Conservation (phyloP, 2,797 vertebrate genomes). For the Erethizon dorsatum region DNA sequence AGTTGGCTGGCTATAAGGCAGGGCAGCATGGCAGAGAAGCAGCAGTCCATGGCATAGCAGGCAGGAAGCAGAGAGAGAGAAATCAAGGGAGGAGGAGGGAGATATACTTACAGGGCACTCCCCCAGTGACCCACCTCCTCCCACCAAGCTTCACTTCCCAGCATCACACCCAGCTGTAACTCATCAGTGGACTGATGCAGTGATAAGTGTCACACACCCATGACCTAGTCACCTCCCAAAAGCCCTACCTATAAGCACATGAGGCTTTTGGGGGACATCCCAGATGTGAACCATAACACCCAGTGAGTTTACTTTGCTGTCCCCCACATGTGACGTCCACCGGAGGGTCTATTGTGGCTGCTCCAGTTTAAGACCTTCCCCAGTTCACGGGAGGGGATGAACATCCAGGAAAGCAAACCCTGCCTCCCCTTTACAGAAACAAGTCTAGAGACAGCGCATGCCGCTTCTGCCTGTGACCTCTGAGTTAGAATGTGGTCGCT, state of each 20-base stretch:
- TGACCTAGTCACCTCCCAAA: background rate
- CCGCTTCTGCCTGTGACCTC: accelerated
- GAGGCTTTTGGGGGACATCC: background rate
- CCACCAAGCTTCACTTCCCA: background rate
- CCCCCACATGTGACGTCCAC: background rate
- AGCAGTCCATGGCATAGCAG: background rate
- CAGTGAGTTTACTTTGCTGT: background rate
- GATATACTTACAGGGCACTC: background rate
- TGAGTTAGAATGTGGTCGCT: background rate
- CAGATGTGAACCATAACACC: background rate
- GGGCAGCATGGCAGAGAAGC: background rate
- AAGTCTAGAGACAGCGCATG: background rate
- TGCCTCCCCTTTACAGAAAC: background rate
- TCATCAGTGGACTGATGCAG: background rate
- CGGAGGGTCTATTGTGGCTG: background rate
- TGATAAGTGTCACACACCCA: background rate
- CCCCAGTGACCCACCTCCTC: background rate
- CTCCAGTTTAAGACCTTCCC: background rate
- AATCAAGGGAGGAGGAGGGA: background rate
- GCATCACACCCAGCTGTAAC: background rate
- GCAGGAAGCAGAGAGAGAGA: background rate
- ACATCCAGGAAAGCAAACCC: background rate
- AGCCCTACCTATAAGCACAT: background rate
- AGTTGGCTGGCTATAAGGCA: background rate
- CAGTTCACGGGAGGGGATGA: no score